Evolutionary conservation across 2,797 vertebrate genomes (phyloP), one percentile per base, ranked within the genome.

Genomic region (Ceyx erithaca): DNA sequence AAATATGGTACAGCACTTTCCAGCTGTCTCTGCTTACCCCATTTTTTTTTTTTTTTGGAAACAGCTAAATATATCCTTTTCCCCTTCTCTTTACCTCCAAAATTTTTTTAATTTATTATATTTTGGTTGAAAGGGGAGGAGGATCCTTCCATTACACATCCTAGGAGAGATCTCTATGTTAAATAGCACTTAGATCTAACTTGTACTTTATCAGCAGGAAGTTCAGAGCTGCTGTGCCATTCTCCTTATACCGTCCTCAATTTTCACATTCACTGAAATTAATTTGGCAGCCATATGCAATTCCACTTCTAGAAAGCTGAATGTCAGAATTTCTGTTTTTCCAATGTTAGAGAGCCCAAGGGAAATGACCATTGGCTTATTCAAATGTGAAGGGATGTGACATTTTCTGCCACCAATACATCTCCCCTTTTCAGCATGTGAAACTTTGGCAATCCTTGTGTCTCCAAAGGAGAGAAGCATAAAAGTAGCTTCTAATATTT

Each of bases 321-420:
- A 96, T 96, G 96, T 95, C 96, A 97, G 86, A 93, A 83, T 92
- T 96, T 90, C 95, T n/a, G 59, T 81, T 90, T 90, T 59, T 94
- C 76, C 76, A 90, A 70, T 21, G 63, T 87, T 85, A 89, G 58
- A 95, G 66, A 77, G 76, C 92, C 79, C 81, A 70, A 77, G 90
- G 91, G 87, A 95, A 91, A 71, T 4, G 43, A 68, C 91, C 80
- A 78, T 71, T 90, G 93, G 40, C 80, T 93, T 20, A 79, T 90
- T 94, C 55, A 93, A 96, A 94, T 92, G 63, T 70, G 71, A 84
- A 37, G 48, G 76, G 85, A 81, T 92, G 75, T 75, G 61, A 51
- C 76, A 88, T 97, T 82, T 95, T 76, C 87, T 76, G 31, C 64
- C 73, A 92, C 81, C 16, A 14, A 97, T 96, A 92, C 92, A 96